Base-by-base conservation (phyloP, 1,140 invertebrate species). In the Subanguina moxae region DNA sequence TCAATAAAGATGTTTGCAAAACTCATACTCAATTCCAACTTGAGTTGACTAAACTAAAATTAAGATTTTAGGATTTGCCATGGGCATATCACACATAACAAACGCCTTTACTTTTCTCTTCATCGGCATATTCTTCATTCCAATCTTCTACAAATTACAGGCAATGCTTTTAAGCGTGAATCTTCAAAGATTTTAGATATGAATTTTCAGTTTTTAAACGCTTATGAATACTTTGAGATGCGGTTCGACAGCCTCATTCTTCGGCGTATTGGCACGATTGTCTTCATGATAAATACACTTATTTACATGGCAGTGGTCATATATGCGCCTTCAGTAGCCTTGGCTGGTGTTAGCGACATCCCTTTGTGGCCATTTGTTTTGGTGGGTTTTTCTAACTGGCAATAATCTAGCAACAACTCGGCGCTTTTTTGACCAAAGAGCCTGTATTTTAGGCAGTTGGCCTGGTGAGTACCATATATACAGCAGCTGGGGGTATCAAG, bases 221-320 rank as follows among this genome's bases (percentile, higher is more conserved):
- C 82, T 52, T 68, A 83, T 71, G 70, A 83, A 67, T 71, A 76
- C 68, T 68, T 82, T 70, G 78, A 83, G 23, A 25, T 71, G 64
- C 62, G 78, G 19, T 80, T 82, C 48, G 68, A 81, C 27, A 74
- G 70, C 13, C 48, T 43, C 1, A 64, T 73, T 9, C 56, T 80
- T 13, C 67, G 80, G 21, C 64, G 71, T 23, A 66, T 77, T 17
- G 80, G 78, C 27, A 83, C 78, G 17, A 19, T 78, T n/a, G 57
- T 82, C 13, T 80, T 80, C 46, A 64, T 80, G 11, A 46, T 75
- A 7, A 81, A 81, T 64, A 82, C 80, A 9, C 59, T 80, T 1
- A 59, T 82, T 32, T 80, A 80, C 43, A 80, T 80, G 75, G 77
- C 78, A 25, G 67, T 80, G 17, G 69, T 71, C 15, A 38, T 75